Conservation (phyloP, 37 sponge, comb jelly and placozoan species). For the Axinella damicornis region DNA sequence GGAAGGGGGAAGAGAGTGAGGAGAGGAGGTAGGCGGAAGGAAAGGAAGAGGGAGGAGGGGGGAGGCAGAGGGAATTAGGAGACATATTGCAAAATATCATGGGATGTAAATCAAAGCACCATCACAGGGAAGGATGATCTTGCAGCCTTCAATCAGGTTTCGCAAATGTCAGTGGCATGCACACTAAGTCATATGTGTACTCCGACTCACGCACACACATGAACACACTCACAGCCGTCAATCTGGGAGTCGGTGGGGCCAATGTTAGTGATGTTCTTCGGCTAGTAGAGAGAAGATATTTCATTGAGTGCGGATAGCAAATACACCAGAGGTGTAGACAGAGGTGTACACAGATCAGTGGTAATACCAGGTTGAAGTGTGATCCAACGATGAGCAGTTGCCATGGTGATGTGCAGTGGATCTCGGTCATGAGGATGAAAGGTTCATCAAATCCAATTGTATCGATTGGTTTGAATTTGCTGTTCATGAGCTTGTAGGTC, state of each 20-base stretch:
- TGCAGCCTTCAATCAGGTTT: no score
- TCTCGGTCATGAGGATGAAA: conserved; percentile 48
- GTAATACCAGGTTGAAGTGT: conserved; percentile 4
- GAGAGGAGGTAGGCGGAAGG: no score
- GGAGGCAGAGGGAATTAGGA: no score
- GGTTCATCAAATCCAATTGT: conserved; percentile 32
- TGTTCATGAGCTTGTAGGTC: conserved; percentile 54
- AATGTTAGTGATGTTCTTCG: not conserved
- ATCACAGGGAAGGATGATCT: no score
- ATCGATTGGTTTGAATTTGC: conserved; percentile 23
- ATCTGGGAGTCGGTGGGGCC: conserved; percentile 27
- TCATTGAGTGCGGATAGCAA: not conserved
- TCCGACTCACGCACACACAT: not conserved
- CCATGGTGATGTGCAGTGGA: conserved; percentile 59
- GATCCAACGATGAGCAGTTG: conserved; percentile 31
- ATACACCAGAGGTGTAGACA: no score
- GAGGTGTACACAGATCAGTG: no score
- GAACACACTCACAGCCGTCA: conserved; percentile 18
- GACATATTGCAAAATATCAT: no score
- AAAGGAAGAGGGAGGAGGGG: no score
- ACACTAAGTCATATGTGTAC: no score
- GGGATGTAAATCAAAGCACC: no score
- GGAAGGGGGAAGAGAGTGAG: no score
- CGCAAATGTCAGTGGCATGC: no score
- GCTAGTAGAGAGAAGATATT: not conserved